These are phyloP conservation scores for Cercocebus atys DNA, from an alignment of 2,113 vertebrate species.

Conservation along the genomic window DNA sequence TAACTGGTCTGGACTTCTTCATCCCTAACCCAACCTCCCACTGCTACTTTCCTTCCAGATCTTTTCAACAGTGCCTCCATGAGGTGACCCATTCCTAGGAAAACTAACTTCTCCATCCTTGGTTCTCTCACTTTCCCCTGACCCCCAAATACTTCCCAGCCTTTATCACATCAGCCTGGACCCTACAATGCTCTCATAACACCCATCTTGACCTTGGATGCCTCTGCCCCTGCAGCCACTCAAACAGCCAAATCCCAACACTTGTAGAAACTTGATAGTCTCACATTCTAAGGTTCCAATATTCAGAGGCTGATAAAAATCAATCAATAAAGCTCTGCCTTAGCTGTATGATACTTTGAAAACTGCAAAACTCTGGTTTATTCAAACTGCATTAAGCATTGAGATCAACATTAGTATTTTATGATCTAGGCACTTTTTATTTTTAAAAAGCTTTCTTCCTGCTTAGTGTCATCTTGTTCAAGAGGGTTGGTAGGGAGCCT, in stretches of 20 bases:
- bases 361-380: not conserved
- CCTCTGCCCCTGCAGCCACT: not conserved
- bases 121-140: not conserved
- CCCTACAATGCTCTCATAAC: not conserved
- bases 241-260: not conserved
- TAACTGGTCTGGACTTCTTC: not conserved
- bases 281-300: not conserved
- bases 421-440: not conserved
- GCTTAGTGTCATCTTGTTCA: not conserved
- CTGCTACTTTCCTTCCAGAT: not conserved
- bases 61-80: not conserved
- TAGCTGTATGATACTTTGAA: not conserved
- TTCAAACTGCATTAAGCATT: not conserved
- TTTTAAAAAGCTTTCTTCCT: not conserved
- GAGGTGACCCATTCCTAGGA: not conserved
- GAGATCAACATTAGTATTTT: conserved; percentile 16
- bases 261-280: not conserved
- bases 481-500: not conserved
- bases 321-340: not conserved
- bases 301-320: not conserved
- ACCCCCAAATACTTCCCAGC: not conserved
- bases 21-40: not conserved
- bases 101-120: not conserved
- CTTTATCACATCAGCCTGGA: not conserved
- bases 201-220: not conserved